Conservation (phyloP, 2,888 invertebrate genomes). For the Frankliniella fusca region DNA sequence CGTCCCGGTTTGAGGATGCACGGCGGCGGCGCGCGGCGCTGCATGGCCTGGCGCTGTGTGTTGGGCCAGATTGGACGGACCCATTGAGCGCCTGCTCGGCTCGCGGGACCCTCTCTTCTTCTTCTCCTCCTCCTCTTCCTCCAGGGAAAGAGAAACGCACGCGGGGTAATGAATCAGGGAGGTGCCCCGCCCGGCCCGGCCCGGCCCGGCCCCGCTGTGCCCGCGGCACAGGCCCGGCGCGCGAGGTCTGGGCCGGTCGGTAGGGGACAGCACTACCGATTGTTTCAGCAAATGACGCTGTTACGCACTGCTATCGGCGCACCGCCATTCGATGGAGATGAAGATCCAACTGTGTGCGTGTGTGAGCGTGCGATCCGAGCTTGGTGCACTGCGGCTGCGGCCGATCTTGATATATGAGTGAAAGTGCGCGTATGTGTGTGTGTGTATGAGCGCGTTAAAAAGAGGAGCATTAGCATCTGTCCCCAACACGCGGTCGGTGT, state of each 20-base stretch:
- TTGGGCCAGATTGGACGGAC: too few species aligned
- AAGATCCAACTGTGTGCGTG: not conserved
- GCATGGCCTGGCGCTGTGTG: too few species aligned
- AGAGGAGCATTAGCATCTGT: too few species aligned
- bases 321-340: constrained; percentile 17
- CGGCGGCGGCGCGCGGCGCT: too few species aligned
- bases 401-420: constrained; percentile 19
- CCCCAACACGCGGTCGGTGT: too few species aligned
- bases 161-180: not conserved
- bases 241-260: not conserved
- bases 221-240: not conserved
- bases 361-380: not conserved
- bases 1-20: too few species aligned
- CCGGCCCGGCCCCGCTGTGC: too few species aligned
- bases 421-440: constrained; percentile 2
- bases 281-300: constrained; percentile 18
- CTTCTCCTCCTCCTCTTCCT: too few species aligned
- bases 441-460: not conserved
- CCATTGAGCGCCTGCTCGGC: too few species aligned
- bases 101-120: too few species aligned
- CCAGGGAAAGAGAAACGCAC: not conserved
- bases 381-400: not conserved
- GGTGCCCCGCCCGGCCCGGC: not conserved
- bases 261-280: not conserved
- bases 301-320: not conserved